phyloP scores from a whole-genome alignment of 2,113 vertebrate species.

The Pteronura brasiliensis region DNA sequence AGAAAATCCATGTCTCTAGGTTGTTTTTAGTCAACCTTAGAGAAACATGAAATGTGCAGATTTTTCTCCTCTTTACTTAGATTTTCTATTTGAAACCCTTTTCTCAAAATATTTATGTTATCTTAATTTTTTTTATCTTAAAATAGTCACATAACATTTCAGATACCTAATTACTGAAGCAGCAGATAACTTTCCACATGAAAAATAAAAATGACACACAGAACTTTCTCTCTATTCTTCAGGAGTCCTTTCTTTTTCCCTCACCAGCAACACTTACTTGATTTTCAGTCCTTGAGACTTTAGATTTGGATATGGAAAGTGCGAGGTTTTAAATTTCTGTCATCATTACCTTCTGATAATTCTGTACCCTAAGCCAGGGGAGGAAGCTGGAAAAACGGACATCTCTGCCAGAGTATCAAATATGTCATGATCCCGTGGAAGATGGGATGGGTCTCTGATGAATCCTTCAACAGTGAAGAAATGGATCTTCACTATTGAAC shows the following conservation, averaged over 20 bases:
- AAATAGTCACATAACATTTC: background rate
- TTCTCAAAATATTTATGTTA: background rate
- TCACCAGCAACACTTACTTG: background rate
- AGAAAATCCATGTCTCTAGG: background rate
- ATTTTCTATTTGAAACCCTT: background rate
- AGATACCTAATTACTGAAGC: background rate
- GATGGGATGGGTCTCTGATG: background rate
- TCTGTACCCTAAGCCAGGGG: background rate
- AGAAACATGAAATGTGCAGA: background rate
- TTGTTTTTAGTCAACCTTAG: background rate
- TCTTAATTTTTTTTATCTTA: background rate
- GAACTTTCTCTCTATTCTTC: background rate
- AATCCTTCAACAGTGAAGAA: background rate
- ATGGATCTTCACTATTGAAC: background rate
- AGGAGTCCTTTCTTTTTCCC: background rate
- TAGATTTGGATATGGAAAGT: background rate
- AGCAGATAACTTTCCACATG: background rate
- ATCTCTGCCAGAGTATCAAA: background rate
- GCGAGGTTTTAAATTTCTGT: background rate
- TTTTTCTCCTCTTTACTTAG: slow-evolving; percentile 1
- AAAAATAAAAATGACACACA: background rate
- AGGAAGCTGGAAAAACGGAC: background rate
- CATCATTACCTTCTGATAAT: background rate
- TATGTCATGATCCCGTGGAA: background rate
- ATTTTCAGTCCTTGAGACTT: background rate